Evolutionary conservation across 2,113 vertebrate genomes (phyloP), one percentile per base, ranked within the genome.

Genomic region (Macquaria ambigua): DNA sequence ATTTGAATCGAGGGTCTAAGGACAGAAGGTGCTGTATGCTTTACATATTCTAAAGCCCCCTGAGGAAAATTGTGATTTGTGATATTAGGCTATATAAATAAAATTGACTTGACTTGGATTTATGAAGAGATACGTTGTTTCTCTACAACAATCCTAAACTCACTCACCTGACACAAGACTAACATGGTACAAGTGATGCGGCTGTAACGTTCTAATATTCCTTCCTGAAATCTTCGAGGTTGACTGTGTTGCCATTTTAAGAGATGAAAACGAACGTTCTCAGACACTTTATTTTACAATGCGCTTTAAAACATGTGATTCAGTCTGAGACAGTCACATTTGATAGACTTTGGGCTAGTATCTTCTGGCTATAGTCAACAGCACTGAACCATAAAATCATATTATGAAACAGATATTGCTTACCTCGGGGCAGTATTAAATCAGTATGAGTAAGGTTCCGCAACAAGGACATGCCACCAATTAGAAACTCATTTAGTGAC

Each of bases 321-420:
- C 20, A 53, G 28, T 39, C 3, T n/a, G 77, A 71, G 58, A 37
- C 18, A 41, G 21, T 67, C 20, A 46, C 16, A 64, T 37, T 84
- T 78, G 74, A 75, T 59, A 25, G 56, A 52, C 43, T 48, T 15
- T 31, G 34, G 18, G 31, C 11, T 69, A 23, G 76, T 41, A 81
- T 84, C n/a, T 56, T 15, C 15, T 8, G 2, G 46, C 11, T 20
- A 6, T n/a, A 21, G 31, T 18, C 5, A 72, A 21, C 34, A 5
- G 8, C n/a, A 11, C 18, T 18, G 18, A 62, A 50, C 28, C 56
- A 74, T 81, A 75, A 76, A 75, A 53, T 56, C 46, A 41, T 28
- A 37, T 79, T 3, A 55, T 48, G 5, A 52, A 56, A 70, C 1
- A 73, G 15, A 58, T 63, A 63, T 18, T 37, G 8, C 16, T 20